Conservation (phyloP, 1,140 invertebrate genomes). For the Drosophila arawakana region DNA sequence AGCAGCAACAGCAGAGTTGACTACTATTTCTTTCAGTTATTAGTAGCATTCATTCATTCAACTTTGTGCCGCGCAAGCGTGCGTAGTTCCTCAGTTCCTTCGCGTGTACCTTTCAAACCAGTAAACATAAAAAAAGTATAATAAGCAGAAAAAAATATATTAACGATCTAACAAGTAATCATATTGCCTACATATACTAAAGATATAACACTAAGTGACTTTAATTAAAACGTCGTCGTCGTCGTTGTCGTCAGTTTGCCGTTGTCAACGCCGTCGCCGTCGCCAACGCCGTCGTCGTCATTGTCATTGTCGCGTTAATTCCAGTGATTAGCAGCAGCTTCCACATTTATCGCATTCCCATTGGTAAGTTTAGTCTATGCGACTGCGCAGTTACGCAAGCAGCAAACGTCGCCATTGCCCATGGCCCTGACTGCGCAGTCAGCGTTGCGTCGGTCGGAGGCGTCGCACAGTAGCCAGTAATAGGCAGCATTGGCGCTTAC, state of each 20-base stretch:
- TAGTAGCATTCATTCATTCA: constrained; percentile 82
- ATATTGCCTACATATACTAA: not conserved
- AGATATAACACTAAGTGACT: constrained; percentile 13
- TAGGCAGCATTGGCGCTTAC: constrained; percentile 36
- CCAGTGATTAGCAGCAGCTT: constrained; percentile 40
- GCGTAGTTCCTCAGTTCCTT: constrained; percentile 82
- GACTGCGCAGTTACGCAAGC: constrained; percentile 55
- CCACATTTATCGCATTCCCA: constrained; percentile 24
- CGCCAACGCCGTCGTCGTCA: constrained; percentile 5
- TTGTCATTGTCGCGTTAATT: constrained; percentile 40
- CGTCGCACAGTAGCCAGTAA: constrained; percentile 64
- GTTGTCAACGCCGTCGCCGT: not conserved
- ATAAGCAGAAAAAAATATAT: constrained; percentile 26
- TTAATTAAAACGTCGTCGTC: constrained; percentile 4
- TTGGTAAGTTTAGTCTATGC: constrained; percentile 46
- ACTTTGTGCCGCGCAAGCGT: constrained; percentile 82
- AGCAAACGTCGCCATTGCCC: constrained; percentile 46
- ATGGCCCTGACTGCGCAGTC: constrained; percentile 28
- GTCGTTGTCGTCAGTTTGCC: constrained; percentile 1
- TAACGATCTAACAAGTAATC: constrained; percentile 13
- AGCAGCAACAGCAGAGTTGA: constrained; percentile 55
- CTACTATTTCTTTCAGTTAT: constrained; percentile 83
- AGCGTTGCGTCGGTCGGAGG: constrained; percentile 36
- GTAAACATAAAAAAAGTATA: constrained; percentile 25
- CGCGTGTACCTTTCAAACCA: constrained; percentile 68